Conservation (phyloP, 2,888 invertebrate species). For the Holacanthella duospinosa region DNA sequence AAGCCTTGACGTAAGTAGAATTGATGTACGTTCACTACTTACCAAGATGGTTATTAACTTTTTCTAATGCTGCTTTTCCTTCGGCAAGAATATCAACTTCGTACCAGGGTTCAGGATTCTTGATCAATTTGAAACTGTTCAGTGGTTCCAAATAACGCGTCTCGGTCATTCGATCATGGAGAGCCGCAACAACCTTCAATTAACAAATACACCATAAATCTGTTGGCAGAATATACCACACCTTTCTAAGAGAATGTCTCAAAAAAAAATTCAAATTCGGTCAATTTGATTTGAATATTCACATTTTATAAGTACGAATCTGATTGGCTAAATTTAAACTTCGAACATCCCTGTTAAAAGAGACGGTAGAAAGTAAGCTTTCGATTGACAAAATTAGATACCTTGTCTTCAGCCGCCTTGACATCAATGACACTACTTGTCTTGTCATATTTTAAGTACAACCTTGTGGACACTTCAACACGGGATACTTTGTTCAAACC, state of each 20-base stretch:
- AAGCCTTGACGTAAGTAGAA: too few relatives aligned
- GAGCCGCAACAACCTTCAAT: constrained; percentile 47
- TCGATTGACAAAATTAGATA: too few relatives aligned
- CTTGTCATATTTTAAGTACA: constrained; percentile 48
- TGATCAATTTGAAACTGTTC: constrained; percentile 48
- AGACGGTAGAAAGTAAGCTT: too few relatives aligned
- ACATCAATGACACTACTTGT: constrained; percentile 22
- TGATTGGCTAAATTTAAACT: too few relatives aligned
- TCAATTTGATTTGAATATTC: too few relatives aligned
- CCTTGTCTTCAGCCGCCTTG: constrained; percentile 34
- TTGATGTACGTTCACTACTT: constrained; percentile 31
- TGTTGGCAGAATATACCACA: too few relatives aligned
- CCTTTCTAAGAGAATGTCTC: too few relatives aligned
- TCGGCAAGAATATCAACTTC: constrained; percentile 69
- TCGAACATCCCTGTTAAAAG: too few relatives aligned
- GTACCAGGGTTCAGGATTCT: constrained; percentile 59
- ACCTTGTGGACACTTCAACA: constrained; percentile 71
- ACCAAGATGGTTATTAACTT: constrained; percentile 67
- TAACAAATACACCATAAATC: constrained; percentile 10
- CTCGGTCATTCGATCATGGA: constrained; percentile 90
- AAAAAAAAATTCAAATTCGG: too few relatives aligned
- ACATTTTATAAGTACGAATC: too few relatives aligned
- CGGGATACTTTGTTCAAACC: constrained; percentile 63
- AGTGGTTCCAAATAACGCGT: constrained; percentile 63
- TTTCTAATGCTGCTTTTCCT: constrained; percentile 67